These are phyloP conservation scores for Melanotaenia pygmaea DNA, from an alignment of 2,797 vertebrate genomes.

Conservation along the genomic window DNA sequence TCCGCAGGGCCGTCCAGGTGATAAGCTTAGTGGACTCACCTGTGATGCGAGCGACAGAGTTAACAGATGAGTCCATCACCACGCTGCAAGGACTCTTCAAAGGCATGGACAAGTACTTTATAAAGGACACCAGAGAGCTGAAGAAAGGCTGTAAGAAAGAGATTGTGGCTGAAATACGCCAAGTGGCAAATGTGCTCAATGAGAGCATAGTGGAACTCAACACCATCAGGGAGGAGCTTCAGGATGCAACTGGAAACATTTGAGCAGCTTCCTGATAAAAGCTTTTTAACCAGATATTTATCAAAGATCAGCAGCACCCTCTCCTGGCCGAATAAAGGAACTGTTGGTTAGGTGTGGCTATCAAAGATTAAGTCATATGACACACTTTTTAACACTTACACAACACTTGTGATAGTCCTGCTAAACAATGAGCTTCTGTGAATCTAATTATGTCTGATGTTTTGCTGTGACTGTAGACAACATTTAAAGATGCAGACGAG, in stretches of 20 bases:
- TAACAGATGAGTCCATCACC: constrained; percentile 30
- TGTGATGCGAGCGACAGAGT: constrained; percentile 55
- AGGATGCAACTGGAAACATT: constrained; percentile 67
- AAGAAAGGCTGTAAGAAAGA: constrained; percentile 78
- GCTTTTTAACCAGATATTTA: background rate
- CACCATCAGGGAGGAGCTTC: constrained; percentile 76
- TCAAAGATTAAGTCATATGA: background rate
- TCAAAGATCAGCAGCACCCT: constrained; percentile 9
- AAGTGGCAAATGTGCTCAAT: constrained; percentile 72
- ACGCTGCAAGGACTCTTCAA: constrained; percentile 69
- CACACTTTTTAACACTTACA: background rate
- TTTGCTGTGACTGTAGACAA: background rate
- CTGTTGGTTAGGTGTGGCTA: background rate
- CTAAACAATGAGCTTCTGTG: background rate
- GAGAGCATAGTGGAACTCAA: constrained; percentile 74
- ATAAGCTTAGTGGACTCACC: constrained; percentile 70
- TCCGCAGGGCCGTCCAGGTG: constrained; percentile 80
- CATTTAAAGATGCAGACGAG: background rate
- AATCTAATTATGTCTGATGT: background rate
- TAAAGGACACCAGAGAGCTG: constrained; percentile 77
- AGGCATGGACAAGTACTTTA: constrained; percentile 81
- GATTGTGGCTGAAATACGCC: constrained; percentile 72
- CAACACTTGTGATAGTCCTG: background rate
- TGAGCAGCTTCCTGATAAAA: constrained; percentile 38
- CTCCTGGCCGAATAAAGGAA: constrained; percentile 31